phyloP scores from a whole-genome alignment of 1,140 invertebrate species.

The Drosophila sproati region DNA sequence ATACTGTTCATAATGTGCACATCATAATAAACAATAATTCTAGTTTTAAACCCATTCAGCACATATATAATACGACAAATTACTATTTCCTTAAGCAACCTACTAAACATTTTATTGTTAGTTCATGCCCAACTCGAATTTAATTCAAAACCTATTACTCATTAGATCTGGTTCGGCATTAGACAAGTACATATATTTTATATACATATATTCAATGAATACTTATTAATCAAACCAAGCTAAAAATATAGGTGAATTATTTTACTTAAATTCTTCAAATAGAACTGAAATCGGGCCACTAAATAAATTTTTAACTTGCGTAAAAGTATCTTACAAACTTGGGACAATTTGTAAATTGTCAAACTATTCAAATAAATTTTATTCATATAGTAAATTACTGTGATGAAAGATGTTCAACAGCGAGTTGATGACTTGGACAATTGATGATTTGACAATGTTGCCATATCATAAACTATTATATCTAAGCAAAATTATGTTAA shows the following conservation, averaged over 20 bases:
- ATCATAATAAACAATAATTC: background rate
- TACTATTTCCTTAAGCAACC: background rate
- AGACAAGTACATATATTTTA: background rate
- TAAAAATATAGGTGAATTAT: too few species aligned
- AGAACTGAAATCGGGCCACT: background rate
- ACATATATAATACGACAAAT: constrained; percentile 7
- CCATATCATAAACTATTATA: background rate
- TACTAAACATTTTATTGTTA: background rate
- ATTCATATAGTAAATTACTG: too few species aligned
- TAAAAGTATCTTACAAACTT: background rate
- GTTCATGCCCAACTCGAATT: too few species aligned
- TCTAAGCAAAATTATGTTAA: background rate
- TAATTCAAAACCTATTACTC: background rate
- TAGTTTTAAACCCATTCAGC: background rate
- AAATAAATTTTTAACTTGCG: background rate
- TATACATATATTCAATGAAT: background rate
- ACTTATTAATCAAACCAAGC: background rate
- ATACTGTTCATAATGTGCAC: too few species aligned
- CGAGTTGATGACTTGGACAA: background rate
- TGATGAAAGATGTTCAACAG: background rate
- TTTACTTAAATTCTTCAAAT: too few species aligned
- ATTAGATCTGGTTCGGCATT: background rate
- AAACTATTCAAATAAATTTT: background rate
- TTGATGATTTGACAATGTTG: background rate
- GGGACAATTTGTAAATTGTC: background rate